Evolutionary conservation across 2,797 vertebrate genomes (phyloP).

Genomic region (Calcarius lapponicus): DNA sequence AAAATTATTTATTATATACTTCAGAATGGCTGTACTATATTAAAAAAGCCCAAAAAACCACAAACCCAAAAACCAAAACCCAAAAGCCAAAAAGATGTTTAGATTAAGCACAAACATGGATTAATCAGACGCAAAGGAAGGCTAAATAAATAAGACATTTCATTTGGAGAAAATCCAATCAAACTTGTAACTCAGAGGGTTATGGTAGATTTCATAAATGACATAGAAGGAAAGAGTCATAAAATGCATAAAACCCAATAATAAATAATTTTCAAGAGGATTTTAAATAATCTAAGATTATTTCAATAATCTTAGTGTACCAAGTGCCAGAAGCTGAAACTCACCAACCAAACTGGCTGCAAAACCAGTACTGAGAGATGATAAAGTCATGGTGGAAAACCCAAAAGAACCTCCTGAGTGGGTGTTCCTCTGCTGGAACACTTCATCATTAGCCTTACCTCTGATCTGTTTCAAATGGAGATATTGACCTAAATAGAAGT

Average conservation of each 20-base stretch:
- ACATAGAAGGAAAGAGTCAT: neutral
- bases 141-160: neutral
- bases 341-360: neutral
- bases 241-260: neutral
- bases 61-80: neutral
- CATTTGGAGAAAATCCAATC: neutral
- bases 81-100: neutral
- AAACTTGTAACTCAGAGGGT: neutral
- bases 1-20: neutral
- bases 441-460: neutral
- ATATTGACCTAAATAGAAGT: neutral
- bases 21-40: neutral
- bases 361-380: neutral
- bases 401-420: neutral
- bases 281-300: neutral
- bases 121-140: neutral
- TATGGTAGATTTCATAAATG: neutral
- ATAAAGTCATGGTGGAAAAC: neutral
- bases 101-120: neutral
- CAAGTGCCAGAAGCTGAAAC: neutral
- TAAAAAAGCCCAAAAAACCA: rapidly evolving
- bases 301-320: neutral
- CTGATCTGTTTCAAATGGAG: neutral
- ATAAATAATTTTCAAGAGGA: neutral
- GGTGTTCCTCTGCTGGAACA: neutral